Evolutionary conservation across 2,797 vertebrate species (phyloP), one percentile per base, ranked within the genome.

Genomic region (Australoheros facetus): DNA sequence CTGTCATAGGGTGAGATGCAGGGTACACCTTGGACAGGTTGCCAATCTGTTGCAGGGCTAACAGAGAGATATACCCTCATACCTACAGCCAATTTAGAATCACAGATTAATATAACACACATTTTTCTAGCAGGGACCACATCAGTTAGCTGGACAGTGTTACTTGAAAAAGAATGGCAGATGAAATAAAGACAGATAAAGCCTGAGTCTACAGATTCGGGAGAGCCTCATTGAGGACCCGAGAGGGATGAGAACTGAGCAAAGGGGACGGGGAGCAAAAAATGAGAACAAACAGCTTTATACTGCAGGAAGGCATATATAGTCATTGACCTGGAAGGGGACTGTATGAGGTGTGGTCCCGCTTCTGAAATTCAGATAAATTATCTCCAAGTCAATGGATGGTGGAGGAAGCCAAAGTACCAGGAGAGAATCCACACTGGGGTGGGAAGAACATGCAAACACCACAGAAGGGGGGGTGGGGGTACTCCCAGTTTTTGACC

Each of bases 361-460:
- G 10, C 34, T 37, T 10, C 34, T 37, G 37, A 39, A 39, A 39
- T 39, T 39, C 37, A 39, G 37, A 39, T 39, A 39, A 39, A 39
- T 39, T 11, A 39, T 39, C 9, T 39, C 37, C 10, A 39, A 39
- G 9, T 39, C 37, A 3, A 3, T 39, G 9, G 37, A 37, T 9
- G 34, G 34, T 34, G 32, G 34, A 62, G 16, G n/a, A 62, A 62
- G 13, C 0, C n/a, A 42, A 9, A 23, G 13, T 42, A 64, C 23
- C 13, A 42, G 37, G 37, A 26, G 59, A 62, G 37, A 42, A 10
- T 16, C 60, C 60, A 62, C 34, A 1, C 13, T 23, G 16, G n/a
- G 16, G 10, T 13, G 42, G 60, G 60, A 32, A 26, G 42, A 64
- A 42, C 0, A 17, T 10, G 37, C 0, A 0, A 10, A 64, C 26